These are phyloP conservation scores for Bolinopsis microptera DNA, from an alignment of 37 sponge, comb jelly and placozoan species.

Conservation along the genomic window DNA sequence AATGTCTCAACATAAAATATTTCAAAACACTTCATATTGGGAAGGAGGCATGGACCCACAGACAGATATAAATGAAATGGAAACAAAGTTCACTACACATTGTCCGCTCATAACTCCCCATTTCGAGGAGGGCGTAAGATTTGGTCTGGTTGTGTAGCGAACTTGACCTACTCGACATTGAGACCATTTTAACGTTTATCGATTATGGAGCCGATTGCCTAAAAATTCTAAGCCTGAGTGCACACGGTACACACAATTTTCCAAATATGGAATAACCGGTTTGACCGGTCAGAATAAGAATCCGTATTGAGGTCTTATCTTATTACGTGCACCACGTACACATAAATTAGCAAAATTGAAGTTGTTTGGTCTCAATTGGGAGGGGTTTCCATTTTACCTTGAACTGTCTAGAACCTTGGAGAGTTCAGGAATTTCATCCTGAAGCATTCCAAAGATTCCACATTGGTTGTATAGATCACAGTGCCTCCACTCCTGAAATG, in stretches of 20 bases:
- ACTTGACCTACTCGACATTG: constrained; percentile 35
- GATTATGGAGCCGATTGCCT: neutral
- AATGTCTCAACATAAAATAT: neutral
- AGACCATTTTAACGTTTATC: neutral
- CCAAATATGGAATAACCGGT: too few relatives aligned
- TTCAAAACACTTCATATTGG: neutral
- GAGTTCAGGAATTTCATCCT: constrained; percentile 20
- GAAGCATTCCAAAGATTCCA: constrained; percentile 14
- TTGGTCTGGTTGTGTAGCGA: constrained; percentile 1
- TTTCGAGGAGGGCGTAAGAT: neutral
- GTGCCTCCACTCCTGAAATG: constrained; percentile 49
- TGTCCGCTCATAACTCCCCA: neutral
- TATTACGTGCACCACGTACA: neutral
- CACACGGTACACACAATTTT: constrained; percentile 24
- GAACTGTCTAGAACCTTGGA: constrained; percentile 34
- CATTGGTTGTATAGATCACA: constrained; percentile 24
- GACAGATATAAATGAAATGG: constrained; percentile 19
- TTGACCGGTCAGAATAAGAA: too few relatives aligned
- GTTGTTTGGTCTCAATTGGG: constrained; percentile 40
- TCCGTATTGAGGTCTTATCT: too few relatives aligned
- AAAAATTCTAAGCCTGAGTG: neutral
- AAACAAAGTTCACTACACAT: constrained; percentile 56
- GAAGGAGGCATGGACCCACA: constrained; percentile 63
- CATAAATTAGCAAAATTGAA: neutral
- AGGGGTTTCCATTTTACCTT: constrained; percentile 50